Percentiles rank a stretch among this genome's conserved stretches.
Evolutionary conservation across 1,140 invertebrate species (phyloP).

Genomic region (Teleopsis dalmanni): DNA sequence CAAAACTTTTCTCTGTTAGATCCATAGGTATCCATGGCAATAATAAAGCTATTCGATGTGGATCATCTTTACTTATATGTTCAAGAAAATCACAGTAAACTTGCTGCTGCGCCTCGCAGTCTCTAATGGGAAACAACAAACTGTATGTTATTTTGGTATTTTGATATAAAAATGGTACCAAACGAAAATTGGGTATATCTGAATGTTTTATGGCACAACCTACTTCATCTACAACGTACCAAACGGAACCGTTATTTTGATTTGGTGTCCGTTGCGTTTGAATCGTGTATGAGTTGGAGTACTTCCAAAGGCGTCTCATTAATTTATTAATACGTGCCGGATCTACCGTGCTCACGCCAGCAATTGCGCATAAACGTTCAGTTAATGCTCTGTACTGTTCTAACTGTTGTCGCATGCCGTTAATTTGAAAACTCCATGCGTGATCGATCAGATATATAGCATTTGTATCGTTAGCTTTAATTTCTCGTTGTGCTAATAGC

Average conservation of each 20-base stretch:
- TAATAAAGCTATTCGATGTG: conserved; percentile 57
- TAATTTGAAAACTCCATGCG: conserved; percentile 75
- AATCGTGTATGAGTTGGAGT: conserved; percentile 67
- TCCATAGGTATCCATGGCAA: conserved; percentile 66
- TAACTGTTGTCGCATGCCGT: conserved; percentile 56
- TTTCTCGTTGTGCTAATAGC: too few species aligned
- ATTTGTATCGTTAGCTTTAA: conserved; percentile 52
- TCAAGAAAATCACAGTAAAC: conserved; percentile 76
- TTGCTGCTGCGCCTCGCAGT: conserved; percentile 57
- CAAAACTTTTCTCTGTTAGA: conserved; percentile 53
- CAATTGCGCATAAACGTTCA: conserved; percentile 65
- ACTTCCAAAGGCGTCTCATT: conserved; percentile 67
- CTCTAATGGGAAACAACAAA: conserved; percentile 70
- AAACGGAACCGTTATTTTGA: conserved; percentile 65
- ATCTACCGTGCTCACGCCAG: conserved; percentile 52
- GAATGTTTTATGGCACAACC: conserved; percentile 77
- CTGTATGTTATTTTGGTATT: conserved; percentile 63
- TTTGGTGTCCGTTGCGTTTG: conserved; percentile 46
- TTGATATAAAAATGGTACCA: conserved; percentile 71
- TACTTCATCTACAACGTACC: conserved; percentile 92
- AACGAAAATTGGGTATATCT: conserved; percentile 69
- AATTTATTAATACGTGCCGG: conserved; percentile 59
- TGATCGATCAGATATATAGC: conserved; percentile 83
- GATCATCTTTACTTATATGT: conserved; percentile 48
- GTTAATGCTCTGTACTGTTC: conserved; percentile 55